Conservation (phyloP, 2,888 invertebrate genomes). For the Zootermopsis nevadensis region DNA sequence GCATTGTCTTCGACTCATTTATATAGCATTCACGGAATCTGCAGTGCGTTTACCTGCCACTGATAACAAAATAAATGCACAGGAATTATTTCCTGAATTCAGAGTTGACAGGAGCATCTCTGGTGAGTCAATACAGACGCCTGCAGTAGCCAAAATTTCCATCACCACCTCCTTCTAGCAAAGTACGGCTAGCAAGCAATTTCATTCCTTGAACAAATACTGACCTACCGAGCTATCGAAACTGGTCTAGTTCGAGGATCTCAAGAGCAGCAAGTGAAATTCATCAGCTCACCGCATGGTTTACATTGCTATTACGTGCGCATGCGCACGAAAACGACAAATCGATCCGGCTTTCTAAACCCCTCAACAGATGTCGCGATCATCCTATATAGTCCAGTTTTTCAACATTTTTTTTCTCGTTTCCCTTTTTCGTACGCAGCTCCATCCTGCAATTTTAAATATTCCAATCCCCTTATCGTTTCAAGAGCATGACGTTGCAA, state of each 20-base stretch:
- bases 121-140: neutral
- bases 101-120: neutral
- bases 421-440: neutral
- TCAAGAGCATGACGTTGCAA: constrained; percentile 2
- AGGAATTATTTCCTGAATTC: neutral
- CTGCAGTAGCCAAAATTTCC: no score
- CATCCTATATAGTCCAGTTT: constrained; percentile 23
- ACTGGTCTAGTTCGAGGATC: neutral
- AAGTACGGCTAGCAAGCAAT: neutral
- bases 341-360: constrained; percentile 12
- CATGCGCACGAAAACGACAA: neutral
- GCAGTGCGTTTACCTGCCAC: no score
- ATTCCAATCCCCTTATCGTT: neutral
- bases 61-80: no score
- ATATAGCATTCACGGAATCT: no score
- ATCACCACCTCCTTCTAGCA: neutral
- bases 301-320: neutral
- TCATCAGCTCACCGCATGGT: constrained; percentile 6
- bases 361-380: constrained; percentile 44
- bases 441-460: neutral
- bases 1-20: no score
- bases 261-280: neutral
- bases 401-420: constrained; percentile 12
- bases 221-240: neutral
- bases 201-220: neutral